These are phyloP conservation scores for Uropetala carovei DNA, from an alignment of 2,888 invertebrate species.

Conservation along the genomic window DNA sequence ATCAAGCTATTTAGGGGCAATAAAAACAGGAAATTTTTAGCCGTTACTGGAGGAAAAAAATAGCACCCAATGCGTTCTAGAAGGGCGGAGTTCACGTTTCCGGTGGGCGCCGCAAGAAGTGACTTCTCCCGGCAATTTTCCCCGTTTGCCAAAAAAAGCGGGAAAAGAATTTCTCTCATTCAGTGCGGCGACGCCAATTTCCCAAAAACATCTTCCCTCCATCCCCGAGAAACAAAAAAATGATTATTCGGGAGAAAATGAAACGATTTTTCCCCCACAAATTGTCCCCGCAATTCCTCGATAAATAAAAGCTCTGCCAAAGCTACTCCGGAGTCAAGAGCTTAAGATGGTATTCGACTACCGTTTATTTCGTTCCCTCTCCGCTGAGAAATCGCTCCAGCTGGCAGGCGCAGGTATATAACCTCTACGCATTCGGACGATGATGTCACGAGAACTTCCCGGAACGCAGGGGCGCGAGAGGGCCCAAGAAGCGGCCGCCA, in stretches of 20 bases:
- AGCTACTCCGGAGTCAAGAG: too few relatives aligned
- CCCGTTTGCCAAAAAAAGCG: background rate
- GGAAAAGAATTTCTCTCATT: background rate
- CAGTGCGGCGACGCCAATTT: background rate
- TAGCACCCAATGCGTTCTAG: background rate
- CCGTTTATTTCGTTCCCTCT: background rate
- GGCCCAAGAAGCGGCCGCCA: slow-evolving; percentile 14
- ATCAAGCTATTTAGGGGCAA: too few relatives aligned
- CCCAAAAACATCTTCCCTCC: background rate
- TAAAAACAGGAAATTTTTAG: background rate
- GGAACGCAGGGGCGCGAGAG: background rate
- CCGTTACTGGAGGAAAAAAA: slow-evolving; percentile 14
- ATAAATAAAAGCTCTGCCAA: too few relatives aligned
- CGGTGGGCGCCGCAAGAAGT: background rate
- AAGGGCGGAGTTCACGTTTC: background rate
- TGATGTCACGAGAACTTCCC: slow-evolving; percentile 33
- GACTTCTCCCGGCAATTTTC: background rate
- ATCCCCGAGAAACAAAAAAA: background rate
- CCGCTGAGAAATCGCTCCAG: background rate
- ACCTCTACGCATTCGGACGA: slow-evolving; percentile 41
- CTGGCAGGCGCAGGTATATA: background rate
- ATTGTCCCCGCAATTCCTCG: background rate
- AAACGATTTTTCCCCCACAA: background rate
- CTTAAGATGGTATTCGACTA: background rate
- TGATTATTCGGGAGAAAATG: background rate